phyloP scores from a whole-genome alignment of 2,797 vertebrate genomes.

The Gymnopithys bicolor region DNA sequence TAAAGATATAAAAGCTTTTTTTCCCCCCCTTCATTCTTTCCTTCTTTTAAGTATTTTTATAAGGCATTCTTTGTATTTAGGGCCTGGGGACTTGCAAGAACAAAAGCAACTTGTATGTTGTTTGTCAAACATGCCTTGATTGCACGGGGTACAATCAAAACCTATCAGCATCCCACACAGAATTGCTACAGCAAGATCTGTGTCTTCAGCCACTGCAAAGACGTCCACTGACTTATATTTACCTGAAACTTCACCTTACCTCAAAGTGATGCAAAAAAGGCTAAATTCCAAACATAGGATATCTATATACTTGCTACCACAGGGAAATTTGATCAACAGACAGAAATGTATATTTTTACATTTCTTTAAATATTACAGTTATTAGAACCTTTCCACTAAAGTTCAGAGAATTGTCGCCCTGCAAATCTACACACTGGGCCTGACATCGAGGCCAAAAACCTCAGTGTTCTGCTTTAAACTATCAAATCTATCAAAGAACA shows the following conservation, averaged over 20 bases:
- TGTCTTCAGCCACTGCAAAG: background rate
- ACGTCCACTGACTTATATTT: fast-evolving
- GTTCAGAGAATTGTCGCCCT: background rate
- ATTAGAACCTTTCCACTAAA: background rate
- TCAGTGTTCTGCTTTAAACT: background rate
- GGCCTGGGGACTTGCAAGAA: background rate
- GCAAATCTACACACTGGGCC: background rate
- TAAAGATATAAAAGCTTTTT: background rate
- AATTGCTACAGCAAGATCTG: background rate
- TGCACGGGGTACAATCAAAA: background rate
- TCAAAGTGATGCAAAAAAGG: background rate
- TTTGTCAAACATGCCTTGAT: background rate
- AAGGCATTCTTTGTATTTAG: background rate
- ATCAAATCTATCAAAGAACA: background rate
- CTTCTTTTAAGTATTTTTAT: background rate
- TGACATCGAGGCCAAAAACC: background rate
- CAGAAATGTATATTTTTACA: background rate
- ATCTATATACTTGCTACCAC: background rate
- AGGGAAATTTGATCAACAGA: background rate
- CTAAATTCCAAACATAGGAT: background rate
- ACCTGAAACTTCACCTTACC: background rate
- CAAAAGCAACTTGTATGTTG: background rate
- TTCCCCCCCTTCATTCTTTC: background rate
- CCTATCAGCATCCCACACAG: background rate
- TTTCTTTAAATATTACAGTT: background rate